Evolutionary conservation across 1,140 invertebrate genomes (phyloP).

Genomic region (Euwallacea similis): DNA sequence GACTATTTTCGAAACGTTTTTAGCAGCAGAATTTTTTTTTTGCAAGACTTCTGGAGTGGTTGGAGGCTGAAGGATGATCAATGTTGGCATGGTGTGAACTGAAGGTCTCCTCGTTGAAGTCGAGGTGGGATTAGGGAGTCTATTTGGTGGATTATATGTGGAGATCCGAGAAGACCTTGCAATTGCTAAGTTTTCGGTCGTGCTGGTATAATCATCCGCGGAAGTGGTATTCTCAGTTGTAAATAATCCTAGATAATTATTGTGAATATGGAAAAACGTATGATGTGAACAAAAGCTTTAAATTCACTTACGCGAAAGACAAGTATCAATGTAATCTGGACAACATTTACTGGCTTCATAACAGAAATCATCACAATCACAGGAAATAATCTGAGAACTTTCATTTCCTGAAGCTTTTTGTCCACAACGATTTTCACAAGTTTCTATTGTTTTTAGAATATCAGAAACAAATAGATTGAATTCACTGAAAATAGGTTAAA

Average conservation of each 20-base stretch:
- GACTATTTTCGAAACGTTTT: conserved; percentile 9
- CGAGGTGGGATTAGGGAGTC: no score
- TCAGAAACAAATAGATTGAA: conserved; percentile 12
- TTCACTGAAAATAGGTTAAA: conserved; percentile 10
- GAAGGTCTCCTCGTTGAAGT: no score
- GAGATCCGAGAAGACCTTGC: no score
- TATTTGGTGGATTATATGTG: no score
- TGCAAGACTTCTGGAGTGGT: conserved; percentile 8
- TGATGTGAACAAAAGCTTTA: not conserved
- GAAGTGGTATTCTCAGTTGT: conserved; percentile 1
- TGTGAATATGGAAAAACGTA: no score
- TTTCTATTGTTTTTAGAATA: conserved; percentile 40
- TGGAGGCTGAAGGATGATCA: conserved; percentile 5
- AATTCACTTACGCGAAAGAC: conserved; percentile 35
- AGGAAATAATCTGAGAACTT: conserved; percentile 29
- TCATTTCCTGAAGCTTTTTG: conserved; percentile 20
- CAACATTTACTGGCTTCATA: conserved; percentile 44
- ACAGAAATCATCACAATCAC: conserved; percentile 48
- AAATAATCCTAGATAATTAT: no score
- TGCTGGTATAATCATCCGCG: conserved; percentile 3
- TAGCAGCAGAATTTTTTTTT: conserved; percentile 8
- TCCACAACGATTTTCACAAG: conserved; percentile 45
- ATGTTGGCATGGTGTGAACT: not conserved
- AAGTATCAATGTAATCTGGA: conserved; percentile 47
- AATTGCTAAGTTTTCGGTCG: not conserved